These are phyloP conservation scores for Peromyscus aztecus DNA, from an alignment of 2,797 vertebrate genomes.

Conservation along the genomic window DNA sequence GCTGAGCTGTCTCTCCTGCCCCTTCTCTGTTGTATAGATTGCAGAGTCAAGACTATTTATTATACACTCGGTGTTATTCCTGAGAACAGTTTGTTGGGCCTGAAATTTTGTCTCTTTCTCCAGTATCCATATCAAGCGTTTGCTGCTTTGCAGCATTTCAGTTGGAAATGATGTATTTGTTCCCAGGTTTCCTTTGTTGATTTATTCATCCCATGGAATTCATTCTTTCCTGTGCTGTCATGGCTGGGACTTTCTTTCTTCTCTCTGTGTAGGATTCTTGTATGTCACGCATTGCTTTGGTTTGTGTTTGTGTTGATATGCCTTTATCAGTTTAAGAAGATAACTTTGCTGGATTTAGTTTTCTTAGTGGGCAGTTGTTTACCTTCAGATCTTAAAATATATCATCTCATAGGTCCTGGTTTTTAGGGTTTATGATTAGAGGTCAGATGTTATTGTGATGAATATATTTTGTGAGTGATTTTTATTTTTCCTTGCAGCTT, in stretches of 20 bases:
- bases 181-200: background rate
- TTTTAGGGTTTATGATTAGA: background rate
- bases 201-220: background rate
- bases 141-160: background rate
- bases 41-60: background rate
- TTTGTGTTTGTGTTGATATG: too few species aligned
- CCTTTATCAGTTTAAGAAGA: background rate
- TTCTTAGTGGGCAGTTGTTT: background rate
- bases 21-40: background rate
- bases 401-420: background rate
- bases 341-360: background rate
- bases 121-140: background rate
- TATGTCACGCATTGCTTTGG: background rate
- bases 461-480: background rate
- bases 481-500: background rate
- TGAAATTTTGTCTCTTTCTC: background rate
- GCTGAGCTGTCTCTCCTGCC: too few species aligned
- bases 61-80: background rate
- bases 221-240: background rate
- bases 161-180: background rate
- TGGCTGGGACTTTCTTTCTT: background rate
- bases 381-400: too few species aligned
- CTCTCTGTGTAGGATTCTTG: background rate
- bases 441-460: background rate
- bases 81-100: background rate